phyloP scores from a whole-genome alignment of 2,797 vertebrate species.

The Dryobates pubescens region DNA sequence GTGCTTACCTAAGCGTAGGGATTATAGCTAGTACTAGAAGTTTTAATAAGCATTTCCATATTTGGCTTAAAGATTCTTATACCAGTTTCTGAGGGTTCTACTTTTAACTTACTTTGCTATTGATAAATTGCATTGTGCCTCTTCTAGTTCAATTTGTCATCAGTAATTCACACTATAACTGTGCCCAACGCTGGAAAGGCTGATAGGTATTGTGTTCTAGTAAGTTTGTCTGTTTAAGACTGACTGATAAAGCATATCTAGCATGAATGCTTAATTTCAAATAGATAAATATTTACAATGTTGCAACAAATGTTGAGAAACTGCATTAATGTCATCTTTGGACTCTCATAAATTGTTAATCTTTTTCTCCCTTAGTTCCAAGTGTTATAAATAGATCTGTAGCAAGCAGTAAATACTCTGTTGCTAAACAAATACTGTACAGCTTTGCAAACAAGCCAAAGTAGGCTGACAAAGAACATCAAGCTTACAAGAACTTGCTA shows the following conservation, averaged over 20 bases:
- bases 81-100: not conserved
- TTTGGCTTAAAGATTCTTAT: not conserved
- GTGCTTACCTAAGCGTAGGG: not conserved
- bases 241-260: not conserved
- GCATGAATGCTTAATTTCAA: not conserved
- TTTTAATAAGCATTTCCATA: not conserved
- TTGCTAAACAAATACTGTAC: conserved; percentile 16
- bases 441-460: not conserved
- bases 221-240: not conserved
- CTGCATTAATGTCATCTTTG: not conserved
- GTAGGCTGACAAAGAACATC: not conserved
- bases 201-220: not conserved
- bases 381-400: conserved; percentile 12
- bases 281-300: not conserved
- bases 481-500: not conserved
- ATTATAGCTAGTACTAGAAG: not conserved
- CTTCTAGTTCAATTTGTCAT: not conserved
- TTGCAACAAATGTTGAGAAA: conserved; percentile 16
- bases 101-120: not conserved
- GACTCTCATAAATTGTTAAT: conserved; percentile 30
- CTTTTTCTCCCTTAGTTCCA: not conserved
- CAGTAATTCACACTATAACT: not conserved
- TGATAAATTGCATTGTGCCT: not conserved
- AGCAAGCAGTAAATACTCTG: not conserved
- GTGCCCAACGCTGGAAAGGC: not conserved